Base-by-base conservation (phyloP, 35 echinoderm and acorn worm genomes). In the Acanthaster planci region DNA sequence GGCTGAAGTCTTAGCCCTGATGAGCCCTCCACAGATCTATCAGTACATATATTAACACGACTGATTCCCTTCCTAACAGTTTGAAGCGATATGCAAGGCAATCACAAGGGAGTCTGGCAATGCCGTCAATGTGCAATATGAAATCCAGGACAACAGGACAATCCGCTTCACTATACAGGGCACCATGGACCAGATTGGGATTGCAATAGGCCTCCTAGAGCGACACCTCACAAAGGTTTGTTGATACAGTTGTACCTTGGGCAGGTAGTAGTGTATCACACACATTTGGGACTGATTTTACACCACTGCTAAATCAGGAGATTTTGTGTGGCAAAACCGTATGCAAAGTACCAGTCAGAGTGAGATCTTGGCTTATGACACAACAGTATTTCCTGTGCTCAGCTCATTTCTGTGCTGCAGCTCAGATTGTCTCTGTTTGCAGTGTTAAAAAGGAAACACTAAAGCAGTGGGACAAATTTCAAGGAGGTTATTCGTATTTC, bases 111-210 rank as follows among this genome's bases (percentile, higher is more conserved):
- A 85, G 38, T 85, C 64, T 2, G 34, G 37, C 42, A 75, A 44
- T 42, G 37, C 40, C 55, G 29, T 50, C 17, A 75, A 31, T 16
- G 31, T 85, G 15, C 52, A 75, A 17, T 67, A 67, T 29, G 57
- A 68, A 23, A 42, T 85, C 15, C 55, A 67, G 22, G 56, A 60
- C 8, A 85, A 85, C 37, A 29, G 60, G 35, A 85, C 83, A 23
- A 39, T 67, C 0, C 17, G 39, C 22, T 85, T 85, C 60, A 60
- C 36, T 19, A 67, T 85, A 9, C 38, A 44, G 34, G 83, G 83
- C 26, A 19, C 55, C 2, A 67, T 67, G 59, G 60, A 76, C 21
- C 10, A 67, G 6, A 85, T 68, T n/a, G 18, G 67, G 37, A 37
- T 85, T 8, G 83, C 57, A 26, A 58, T 85, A 7, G 40, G 60